Base-by-base conservation (phyloP, 2,113 vertebrate species). In the Perognathus longimembris region DNA sequence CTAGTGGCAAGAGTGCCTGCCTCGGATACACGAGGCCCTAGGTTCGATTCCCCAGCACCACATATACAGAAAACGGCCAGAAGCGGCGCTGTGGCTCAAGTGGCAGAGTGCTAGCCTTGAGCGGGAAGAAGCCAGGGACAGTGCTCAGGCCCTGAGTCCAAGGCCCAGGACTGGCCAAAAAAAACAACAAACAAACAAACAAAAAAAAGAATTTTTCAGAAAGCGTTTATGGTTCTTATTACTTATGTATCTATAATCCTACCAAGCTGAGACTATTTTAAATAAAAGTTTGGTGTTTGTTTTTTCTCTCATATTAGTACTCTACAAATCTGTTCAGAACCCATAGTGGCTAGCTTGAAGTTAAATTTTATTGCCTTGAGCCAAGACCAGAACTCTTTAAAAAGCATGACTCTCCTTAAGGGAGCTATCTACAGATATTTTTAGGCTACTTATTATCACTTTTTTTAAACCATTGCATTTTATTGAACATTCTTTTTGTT, bases 381-480 rank as follows among this genome's bases (percentile, higher is more conserved):
- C 24, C 6, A 64, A 76, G 2, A 22, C 14, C 21, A 77, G 36
- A 3, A n/a, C 3, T 90, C 69, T 34, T 32, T 0, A 87, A 75
- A 74, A 86, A 87, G 54, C 70, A 24, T 22, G 1, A 22, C 50
- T 86, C 2, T 34, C 6, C n/a, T 20, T 66, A 3, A 89, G 54
- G 59, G 7, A 85, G 70, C 77, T 54, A 22, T 4, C n/a, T n/a
- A 71, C 81, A 90, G 26, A 66, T 81, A 42, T 50, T 73, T 89
- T 93, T 71, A 61, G 36, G n/a, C 64, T 70, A 40, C 67, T 70
- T 86, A 73, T 88, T 73, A 82, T 91, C 8, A 32, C 86, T 94
- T 76, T 32, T 88, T 84, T 88, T 83, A 7, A 80, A 34, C 5
- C 69, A 6, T 88, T 85, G 45, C 4, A 24, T 64, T 90, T 83